phyloP scores from a whole-genome alignment of 2,888 invertebrate species.

The Harmothoe impar region DNA sequence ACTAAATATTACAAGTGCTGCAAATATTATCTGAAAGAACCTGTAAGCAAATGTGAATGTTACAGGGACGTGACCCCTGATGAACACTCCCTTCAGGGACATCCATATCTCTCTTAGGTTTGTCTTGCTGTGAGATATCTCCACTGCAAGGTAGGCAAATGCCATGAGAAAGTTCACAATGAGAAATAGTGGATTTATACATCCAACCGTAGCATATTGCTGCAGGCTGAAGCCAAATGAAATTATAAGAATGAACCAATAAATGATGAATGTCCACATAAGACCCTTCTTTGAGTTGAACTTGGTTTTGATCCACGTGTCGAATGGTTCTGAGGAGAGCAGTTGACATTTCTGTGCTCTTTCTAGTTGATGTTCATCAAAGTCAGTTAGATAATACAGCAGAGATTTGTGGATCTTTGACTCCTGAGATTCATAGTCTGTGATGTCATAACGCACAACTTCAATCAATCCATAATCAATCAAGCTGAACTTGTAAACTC shows the following conservation, averaged over 20 bases:
- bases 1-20: background rate
- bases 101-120: conserved; percentile 26
- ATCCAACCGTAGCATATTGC: background rate
- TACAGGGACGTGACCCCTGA: conserved; percentile 15
- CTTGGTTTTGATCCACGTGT: conserved; percentile 47
- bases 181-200: background rate
- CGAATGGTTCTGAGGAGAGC: conserved; percentile 40
- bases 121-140: conserved; percentile 30
- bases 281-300: background rate
- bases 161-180: background rate
- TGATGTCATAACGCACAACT: conserved; percentile 40
- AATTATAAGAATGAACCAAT: conserved; percentile 12
- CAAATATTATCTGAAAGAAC: conserved; percentile 28
- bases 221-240: background rate
- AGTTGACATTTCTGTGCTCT: conserved; percentile 36
- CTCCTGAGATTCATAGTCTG: conserved; percentile 44
- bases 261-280: conserved; percentile 41
- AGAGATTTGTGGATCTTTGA: conserved; percentile 27
- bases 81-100: background rate
- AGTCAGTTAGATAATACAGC: conserved; percentile 43
- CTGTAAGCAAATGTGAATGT: conserved; percentile 58
- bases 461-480: conserved; percentile 29
- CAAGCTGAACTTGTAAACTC: conserved; percentile 44
- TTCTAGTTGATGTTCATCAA: conserved; percentile 40
- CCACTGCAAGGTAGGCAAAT: conserved; percentile 13